These are phyloP conservation scores for Larimichthys crocea DNA, from an alignment of 2,113 vertebrate species.

Conservation along the genomic window DNA sequence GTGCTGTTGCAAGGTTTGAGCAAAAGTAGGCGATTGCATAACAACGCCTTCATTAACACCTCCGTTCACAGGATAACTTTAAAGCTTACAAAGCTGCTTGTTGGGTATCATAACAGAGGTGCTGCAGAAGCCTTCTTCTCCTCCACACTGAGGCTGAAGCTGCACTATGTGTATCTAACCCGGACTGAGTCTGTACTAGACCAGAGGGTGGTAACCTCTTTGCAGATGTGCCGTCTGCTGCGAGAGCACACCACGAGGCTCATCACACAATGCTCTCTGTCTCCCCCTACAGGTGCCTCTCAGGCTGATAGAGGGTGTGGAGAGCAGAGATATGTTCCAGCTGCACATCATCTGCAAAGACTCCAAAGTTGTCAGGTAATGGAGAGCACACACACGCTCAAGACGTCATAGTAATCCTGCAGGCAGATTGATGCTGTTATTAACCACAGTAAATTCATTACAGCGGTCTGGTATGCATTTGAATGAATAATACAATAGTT, in stretches of 20 bases:
- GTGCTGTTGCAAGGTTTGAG: constrained; percentile 18
- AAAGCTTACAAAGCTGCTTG: background rate
- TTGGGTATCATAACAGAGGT: constrained; percentile 6
- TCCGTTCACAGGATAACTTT: background rate
- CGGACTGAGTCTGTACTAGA: constrained; percentile 42
- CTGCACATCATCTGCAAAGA: constrained; percentile 99
- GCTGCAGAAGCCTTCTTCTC: background rate
- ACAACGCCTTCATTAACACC: constrained; percentile 12
- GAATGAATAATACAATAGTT: constrained; percentile 13
- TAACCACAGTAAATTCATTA: background rate
- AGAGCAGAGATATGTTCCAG: constrained; percentile 99
- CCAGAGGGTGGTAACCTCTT: constrained; percentile 48
- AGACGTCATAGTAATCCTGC: background rate
- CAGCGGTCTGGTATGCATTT: background rate
- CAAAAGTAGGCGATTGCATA: background rate
- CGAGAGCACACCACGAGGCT: constrained; percentile 1
- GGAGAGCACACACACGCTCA: background rate
- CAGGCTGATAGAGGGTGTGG: constrained; percentile 96
- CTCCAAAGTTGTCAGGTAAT: constrained; percentile 98
- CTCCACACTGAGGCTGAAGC: constrained; percentile 1
- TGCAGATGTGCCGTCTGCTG: constrained; percentile 40
- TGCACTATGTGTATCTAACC: constrained; percentile 12
- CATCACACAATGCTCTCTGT: constrained; percentile 42
- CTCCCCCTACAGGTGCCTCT: constrained; percentile 92
- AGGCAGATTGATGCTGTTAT: background rate